Base-by-base conservation (phyloP, 2,797 vertebrate species). In the Anguilla marmorata region DNA sequence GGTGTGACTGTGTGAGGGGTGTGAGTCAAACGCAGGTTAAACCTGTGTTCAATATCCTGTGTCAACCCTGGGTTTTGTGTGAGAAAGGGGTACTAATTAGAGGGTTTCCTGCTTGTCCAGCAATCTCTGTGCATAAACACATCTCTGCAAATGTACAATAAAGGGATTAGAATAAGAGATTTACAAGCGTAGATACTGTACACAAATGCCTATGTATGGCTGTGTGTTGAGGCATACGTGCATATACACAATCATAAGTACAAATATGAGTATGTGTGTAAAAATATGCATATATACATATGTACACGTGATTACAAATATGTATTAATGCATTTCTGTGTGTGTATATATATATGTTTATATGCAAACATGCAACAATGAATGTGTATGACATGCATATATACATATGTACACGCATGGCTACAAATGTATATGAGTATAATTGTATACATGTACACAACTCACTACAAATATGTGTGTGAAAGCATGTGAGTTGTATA, bases 171-270 rank as follows among this genome's bases (percentile, higher is more conserved):
- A 63, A 45, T 30, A 63, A 41, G 19, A 85, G 50, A 50, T 52
- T 45, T n/a, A 50, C 50, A 83, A 30, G 27, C 19, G 58, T 14
- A 58, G 27, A 33, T 37, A 60, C 33, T 58, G 30, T 37, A 85
- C 21, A 85, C 50, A 94, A 95, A 96, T 96, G 96, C 8, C 66
- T 27, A 24, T 96, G 95, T 94, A 96, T 95, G 95, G 96, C 95
- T 95, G 95, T 96, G 89, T 91, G 89, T 74, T 88, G 92, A 93
- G 91, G 90, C 90, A 84, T 85, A 58, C 86, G 91, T 92, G 94
- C 91, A 92, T 94, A 27, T 92, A 89, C 72, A 37, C 30, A 41
- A 41, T 79, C 30, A 41, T 79, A 16, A 21, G 16, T 79, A 79
- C 19, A 79, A 74, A 66, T 66, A 12, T 72, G n/a, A 30, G 63